phyloP scores from a whole-genome alignment of 2,113 vertebrate genomes.

The Lampris incognitus region DNA sequence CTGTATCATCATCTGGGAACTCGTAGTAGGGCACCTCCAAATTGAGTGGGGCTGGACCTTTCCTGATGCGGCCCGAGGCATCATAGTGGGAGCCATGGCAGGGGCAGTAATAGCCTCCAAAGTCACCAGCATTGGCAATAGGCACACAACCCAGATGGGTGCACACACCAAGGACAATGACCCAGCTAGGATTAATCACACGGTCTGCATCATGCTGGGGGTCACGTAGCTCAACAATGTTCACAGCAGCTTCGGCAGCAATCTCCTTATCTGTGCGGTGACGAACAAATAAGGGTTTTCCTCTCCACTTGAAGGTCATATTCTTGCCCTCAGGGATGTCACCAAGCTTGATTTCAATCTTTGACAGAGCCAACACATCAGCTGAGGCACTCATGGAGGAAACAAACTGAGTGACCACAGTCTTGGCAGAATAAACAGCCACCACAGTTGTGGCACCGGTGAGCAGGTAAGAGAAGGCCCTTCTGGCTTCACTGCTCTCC shows the following conservation, averaged over 20 bases:
- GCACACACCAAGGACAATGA: constrained; percentile 89
- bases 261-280: constrained; percentile 92
- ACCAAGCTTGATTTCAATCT: constrained; percentile 90
- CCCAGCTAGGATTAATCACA: constrained; percentile 86
- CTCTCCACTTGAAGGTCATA: constrained; percentile 94
- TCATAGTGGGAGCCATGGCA: constrained; percentile 98
- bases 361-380: constrained; percentile 90
- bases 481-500: constrained; percentile 84
- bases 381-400: constrained; percentile 93
- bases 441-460: constrained; percentile 83
- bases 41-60: constrained; percentile 93
- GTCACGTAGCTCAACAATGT: constrained; percentile 87
- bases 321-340: constrained; percentile 96
- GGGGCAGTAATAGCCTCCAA: constrained; percentile 92
- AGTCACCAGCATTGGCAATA: constrained; percentile 93
- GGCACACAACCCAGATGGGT: constrained; percentile 94
- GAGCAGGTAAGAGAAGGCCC: constrained; percentile 90
- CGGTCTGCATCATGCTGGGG: constrained; percentile 90
- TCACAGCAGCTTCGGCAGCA: constrained; percentile 83
- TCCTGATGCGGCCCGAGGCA: constrained; percentile 91
- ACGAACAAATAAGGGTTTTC: constrained; percentile 92
- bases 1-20: constrained; percentile 83
- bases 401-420: constrained; percentile 87
- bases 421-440: constrained; percentile 88
- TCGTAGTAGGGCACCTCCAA: constrained; percentile 92